phyloP scores from a whole-genome alignment of 1,140 invertebrate genomes.

The Brachionus paranguensis region DNA sequence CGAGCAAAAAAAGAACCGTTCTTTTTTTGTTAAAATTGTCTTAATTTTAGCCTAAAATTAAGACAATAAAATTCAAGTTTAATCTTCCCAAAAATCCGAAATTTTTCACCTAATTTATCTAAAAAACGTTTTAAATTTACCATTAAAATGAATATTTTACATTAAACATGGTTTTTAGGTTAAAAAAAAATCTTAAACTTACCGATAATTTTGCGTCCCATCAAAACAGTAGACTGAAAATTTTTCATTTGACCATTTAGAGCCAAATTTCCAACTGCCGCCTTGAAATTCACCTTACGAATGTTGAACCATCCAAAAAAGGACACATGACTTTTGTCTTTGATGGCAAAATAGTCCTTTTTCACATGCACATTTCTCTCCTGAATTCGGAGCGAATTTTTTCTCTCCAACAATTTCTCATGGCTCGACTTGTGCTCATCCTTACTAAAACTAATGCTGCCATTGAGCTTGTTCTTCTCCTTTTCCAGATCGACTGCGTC shows the following conservation, averaged over 20 bases:
- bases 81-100: too few relatives aligned
- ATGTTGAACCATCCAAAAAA: conserved; percentile 31
- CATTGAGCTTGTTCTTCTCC: conserved; percentile 76
- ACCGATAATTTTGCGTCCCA: conserved; percentile 6
- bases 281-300: conserved; percentile 3
- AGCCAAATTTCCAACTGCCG: conserved; percentile 2
- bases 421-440: neutral
- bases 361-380: neutral
- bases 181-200: neutral
- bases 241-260: conserved; percentile 38
- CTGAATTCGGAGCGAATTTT: neutral
- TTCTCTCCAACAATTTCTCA: conserved; percentile 2
- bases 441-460: neutral
- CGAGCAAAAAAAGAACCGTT: too few relatives aligned
- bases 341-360: conserved; percentile 6
- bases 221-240: neutral
- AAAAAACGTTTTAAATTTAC: too few relatives aligned
- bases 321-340: conserved; percentile 29
- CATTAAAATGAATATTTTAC: too few relatives aligned
- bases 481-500: conserved; percentile 63
- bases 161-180: too few relatives aligned
- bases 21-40: too few relatives aligned
- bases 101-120: too few relatives aligned
- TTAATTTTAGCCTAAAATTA: too few relatives aligned
- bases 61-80: too few relatives aligned